phyloP scores from a whole-genome alignment of 1,140 invertebrate genomes.

The Caenorhabditis inopinata region DNA sequence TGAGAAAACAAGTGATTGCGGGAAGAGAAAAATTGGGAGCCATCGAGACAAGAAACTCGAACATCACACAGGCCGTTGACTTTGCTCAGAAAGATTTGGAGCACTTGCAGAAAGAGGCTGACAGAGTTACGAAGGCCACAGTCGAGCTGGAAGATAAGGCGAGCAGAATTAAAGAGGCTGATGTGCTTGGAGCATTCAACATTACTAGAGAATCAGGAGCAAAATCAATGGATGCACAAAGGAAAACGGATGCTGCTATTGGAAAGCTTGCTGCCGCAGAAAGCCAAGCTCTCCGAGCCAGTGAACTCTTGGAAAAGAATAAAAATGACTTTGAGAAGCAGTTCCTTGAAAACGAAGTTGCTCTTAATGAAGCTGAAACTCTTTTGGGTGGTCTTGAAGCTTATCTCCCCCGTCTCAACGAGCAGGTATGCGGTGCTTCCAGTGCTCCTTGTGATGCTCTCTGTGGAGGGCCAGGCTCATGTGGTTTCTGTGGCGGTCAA shows the following conservation, averaged over 20 bases:
- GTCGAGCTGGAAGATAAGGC: conserved; percentile 57
- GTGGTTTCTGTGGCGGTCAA: conserved; percentile 59
- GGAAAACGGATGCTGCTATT: conserved; percentile 47
- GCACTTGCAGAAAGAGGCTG: conserved; percentile 40
- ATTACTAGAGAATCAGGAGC: conserved; percentile 56
- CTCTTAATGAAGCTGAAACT: conserved; percentile 52
- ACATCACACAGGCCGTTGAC: conserved; percentile 53
- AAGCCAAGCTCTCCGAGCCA: conserved; percentile 15
- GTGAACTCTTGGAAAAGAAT: conserved; percentile 57
- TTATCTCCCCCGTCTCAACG: conserved; percentile 56
- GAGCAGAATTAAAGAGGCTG: conserved; percentile 57
- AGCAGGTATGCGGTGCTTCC: conserved; percentile 62
- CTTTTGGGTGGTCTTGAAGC: conserved; percentile 42
- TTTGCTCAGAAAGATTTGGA: conserved; percentile 55
- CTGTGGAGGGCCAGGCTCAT: conserved; percentile 59
- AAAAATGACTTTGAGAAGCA: conserved; percentile 62
- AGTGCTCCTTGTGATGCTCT: conserved; percentile 58
- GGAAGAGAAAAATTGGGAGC: conserved; percentile 51
- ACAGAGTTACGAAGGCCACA: conserved; percentile 48
- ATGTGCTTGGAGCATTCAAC: conserved; percentile 65
- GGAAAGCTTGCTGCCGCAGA: conserved; percentile 47
- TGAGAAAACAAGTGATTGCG: conserved; percentile 51
- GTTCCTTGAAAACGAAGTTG: conserved; percentile 60
- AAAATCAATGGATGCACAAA: conserved; percentile 49
- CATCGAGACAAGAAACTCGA: conserved; percentile 54